phyloP scores from a whole-genome alignment of 2,888 invertebrate genomes.

The Lumbricus terrestris region DNA sequence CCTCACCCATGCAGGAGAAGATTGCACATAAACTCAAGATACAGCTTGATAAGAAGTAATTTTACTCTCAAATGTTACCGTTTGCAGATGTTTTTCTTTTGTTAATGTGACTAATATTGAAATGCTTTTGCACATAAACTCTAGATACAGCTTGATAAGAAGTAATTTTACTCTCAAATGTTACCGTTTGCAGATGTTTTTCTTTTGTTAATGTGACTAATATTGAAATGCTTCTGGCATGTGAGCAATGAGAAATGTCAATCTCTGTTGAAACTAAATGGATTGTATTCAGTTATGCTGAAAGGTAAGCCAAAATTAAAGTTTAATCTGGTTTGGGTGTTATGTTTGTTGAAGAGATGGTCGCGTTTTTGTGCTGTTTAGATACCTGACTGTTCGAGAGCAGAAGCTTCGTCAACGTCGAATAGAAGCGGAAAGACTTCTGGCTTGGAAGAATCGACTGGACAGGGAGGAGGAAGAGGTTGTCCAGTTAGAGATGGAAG shows the following conservation, averaged over 20 bases:
- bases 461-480: constrained; percentile 56
- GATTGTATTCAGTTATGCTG: background rate
- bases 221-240: background rate
- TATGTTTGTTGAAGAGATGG: background rate
- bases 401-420: constrained; percentile 52
- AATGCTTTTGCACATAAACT: background rate
- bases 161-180: background rate
- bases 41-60: background rate
- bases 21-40: constrained; percentile 11
- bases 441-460: constrained; percentile 56
- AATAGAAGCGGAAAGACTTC: constrained; percentile 55
- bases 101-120: too few relatives aligned
- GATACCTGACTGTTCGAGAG: constrained; percentile 56
- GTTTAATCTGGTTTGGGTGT: background rate
- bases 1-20: background rate
- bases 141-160: constrained; percentile 7
- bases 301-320: too few relatives aligned
- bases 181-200: background rate
- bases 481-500: constrained; percentile 53
- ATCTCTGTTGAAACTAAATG: background rate
- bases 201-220: too few relatives aligned
- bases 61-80: background rate
- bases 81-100: too few relatives aligned
- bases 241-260: background rate
- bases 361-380: constrained; percentile 32